Conservation (phyloP, 1,140 invertebrate species). For the Prorops nasuta region DNA sequence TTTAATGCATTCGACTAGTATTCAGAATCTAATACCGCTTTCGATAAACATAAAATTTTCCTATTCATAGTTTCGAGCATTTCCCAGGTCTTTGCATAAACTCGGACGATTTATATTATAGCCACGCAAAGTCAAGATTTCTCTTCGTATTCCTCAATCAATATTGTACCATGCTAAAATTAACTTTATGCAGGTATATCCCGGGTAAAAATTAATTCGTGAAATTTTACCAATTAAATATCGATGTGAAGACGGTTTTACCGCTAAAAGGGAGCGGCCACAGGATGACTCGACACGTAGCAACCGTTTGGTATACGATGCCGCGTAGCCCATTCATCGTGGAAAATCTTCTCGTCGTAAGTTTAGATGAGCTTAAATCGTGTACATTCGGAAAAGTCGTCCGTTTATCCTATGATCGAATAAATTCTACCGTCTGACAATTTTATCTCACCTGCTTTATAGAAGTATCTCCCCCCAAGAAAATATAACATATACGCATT, state of each 20-base stretch:
- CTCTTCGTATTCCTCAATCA: no score
- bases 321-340: not conserved
- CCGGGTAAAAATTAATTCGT: not conserved
- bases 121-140: no score
- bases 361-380: conserved; percentile 1
- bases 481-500: no score
- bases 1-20: no score
- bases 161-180: no score
- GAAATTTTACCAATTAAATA: not conserved
- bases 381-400: not conserved
- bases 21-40: no score
- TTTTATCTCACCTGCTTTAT: not conserved
- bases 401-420: not conserved
- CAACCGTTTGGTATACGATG: conserved; percentile 13
- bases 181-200: no score
- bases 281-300: conserved; percentile 9
- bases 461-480: no score
- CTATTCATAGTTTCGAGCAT: no score
- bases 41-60: no score
- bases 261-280: not conserved
- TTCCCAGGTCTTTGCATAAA: no score
- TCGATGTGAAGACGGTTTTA: not conserved
- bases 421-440: not conserved
- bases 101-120: no score
- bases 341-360: not conserved